Percentiles rank a stretch among this genome's conserved stretches.
These are phyloP conservation scores for Euura lappo DNA, from an alignment of 1,140 invertebrate species.

Conservation along the genomic window DNA sequence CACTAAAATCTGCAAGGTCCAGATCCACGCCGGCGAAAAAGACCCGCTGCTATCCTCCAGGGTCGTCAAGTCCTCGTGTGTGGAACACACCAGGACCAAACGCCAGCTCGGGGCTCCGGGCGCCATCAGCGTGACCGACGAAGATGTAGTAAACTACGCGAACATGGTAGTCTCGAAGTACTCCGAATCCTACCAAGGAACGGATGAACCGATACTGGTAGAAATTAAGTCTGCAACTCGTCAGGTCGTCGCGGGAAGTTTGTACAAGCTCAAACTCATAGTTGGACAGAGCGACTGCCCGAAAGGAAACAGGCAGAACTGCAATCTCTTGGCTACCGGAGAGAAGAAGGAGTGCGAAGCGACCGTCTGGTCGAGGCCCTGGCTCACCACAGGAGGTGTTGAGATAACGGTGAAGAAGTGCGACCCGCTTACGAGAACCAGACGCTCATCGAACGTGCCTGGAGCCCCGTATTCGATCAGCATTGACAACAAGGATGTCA, in stretches of 20 bases:
- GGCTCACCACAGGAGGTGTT: constrained; percentile 61
- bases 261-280: constrained; percentile 58
- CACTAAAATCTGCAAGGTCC: constrained; percentile 38
- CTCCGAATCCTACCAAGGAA: constrained; percentile 42
- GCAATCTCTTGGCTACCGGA: constrained; percentile 36
- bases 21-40: constrained; percentile 31
- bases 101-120: not conserved
- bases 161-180: constrained; percentile 48
- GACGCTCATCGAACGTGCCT: not conserved
- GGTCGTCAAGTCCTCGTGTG: constrained; percentile 36
- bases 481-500: constrained; percentile 45
- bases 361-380: constrained; percentile 66
- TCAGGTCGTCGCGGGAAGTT: constrained; percentile 55
- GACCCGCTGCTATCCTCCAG: constrained; percentile 31
- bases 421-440: not conserved
- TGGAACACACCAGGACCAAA: not conserved
- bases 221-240: constrained; percentile 46
- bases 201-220: constrained; percentile 51
- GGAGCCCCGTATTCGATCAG: constrained; percentile 34
- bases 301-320: constrained; percentile 21
- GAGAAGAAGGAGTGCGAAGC: constrained; percentile 59
- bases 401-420: constrained; percentile 53
- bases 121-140: constrained; percentile 26
- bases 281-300: constrained; percentile 30
- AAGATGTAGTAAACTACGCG: constrained; percentile 45